Evolutionary conservation across 2,113 vertebrate species (phyloP).

Genomic region (Syngnathus typhle): DNA sequence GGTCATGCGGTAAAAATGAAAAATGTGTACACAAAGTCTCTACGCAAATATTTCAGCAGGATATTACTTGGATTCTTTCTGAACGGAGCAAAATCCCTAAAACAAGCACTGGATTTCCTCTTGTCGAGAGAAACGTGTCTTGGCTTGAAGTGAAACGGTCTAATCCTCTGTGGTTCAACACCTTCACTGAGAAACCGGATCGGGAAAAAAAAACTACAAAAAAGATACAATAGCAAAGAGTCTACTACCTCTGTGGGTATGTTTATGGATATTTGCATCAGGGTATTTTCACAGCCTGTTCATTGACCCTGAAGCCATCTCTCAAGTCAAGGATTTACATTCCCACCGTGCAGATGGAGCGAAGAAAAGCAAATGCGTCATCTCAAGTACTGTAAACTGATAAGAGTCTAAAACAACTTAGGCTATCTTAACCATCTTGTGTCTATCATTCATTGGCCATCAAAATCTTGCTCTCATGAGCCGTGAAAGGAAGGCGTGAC

Average conservation of each 20-base stretch:
- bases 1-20: neutral
- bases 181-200: slow-evolving; percentile 10
- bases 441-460: neutral
- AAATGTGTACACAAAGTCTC: neutral
- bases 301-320: slow-evolving; percentile 6
- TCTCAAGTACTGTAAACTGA: slow-evolving; percentile 4
- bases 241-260: neutral
- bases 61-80: slow-evolving; percentile 13
- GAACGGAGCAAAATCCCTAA: neutral
- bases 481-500: neutral
- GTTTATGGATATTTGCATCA: slow-evolving; percentile 13
- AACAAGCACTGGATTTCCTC: slow-evolving; percentile 17
- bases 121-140: slow-evolving; percentile 10
- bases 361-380: slow-evolving; percentile 6
- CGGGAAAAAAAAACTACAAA: slow-evolving; percentile 2
- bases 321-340: slow-evolving; percentile 1
- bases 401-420: neutral
- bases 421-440: neutral
- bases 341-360: neutral
- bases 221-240: slow-evolving; percentile 3
- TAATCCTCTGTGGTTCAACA: slow-evolving; percentile 42
- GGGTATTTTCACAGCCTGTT: slow-evolving; percentile 17
- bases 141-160: slow-evolving; percentile 19
- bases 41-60: slow-evolving; percentile 4
- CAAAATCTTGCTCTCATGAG: neutral